Evolutionary conservation across 64 coral and sea anemone genomes (phyloP), one percentile per base, ranked within the genome.

Genomic region (Hydrozoanthus tunicans): DNA sequence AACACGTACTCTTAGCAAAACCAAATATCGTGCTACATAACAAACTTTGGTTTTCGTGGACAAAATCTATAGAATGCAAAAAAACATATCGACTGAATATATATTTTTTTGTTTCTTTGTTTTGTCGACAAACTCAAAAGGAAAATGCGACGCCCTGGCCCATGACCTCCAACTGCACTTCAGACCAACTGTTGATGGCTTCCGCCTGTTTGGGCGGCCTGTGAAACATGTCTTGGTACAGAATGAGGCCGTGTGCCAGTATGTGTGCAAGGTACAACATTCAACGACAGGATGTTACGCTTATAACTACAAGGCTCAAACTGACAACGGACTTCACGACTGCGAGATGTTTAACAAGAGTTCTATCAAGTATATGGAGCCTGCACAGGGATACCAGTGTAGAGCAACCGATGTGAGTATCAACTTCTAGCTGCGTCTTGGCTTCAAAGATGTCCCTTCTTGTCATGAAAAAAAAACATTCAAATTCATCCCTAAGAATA

Each of bases 191-290:
- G 51, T 53, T 6, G 55, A 79, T 20, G 55, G 55, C 14, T 58
- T 17, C 55, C 77, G n/a, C 10, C 14, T 79, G 54, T 15, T 56
- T 25, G 77, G 77, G n/a, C 14, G 6, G 17, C n/a, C 77, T 59
- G 55, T 79, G 77, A 11, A 79, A 5, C 77, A 24, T 2, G 56
- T 79, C 55, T 6, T 79, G 2, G 56, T 58, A n/a, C 77, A 23
- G 7, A 79, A n/a, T 58, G 77, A 79, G 59, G 77, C 4, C 20
- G 77, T 79, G 77, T 79, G 77, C 55, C 54, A 79, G 77, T 60
- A 79, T 59, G 17, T 59, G 6, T 79, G 77, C 6, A 79, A 79
- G 4, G 56, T 79, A 58, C 56, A 79, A 23, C 77, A 79, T 79
- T 79, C 59, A 59, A 12, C 7, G 53, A 58, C 77, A 56, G 55